Base-by-base conservation (phyloP, 2,797 vertebrate species). In the Diplodus sargus region DNA sequence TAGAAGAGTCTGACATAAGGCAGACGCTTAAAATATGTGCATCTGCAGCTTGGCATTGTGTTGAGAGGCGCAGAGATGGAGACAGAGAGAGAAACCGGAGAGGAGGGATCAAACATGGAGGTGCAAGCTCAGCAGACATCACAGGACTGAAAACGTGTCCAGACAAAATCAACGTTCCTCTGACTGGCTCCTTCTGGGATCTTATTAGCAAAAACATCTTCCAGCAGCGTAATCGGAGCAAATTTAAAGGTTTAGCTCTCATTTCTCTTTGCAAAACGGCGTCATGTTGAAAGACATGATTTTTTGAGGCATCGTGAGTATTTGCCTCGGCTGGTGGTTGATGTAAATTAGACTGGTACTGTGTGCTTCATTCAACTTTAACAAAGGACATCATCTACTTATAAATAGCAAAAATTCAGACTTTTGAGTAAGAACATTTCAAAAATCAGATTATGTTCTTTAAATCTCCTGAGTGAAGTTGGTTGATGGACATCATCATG, bases 11-110 rank as follows among this genome's bases (percentile, higher is more conserved):
- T 70, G 76, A 78, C 63, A 77, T 0, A 43, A 84, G 69, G 60
- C 69, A 66, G 76, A 75, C 2, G 6, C 65, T 63, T 58, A 63
- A 51, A 86, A 73, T 63, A 5, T 10, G 43, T 23, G 42, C 79
- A 76, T 82, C 84, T 86, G 85, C 82, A 89, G 84, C 77, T 79
- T 84, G 69, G 73, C 70, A n/a, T 69, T 48, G 69, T 75, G 71
- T 57, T 45, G 66, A 75, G 71, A 52, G 18, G 20, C 60, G 64
- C 45, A 52, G 2, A 9, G 34, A 43, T 23, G 16, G 39, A 34
- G 49, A 58, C 4, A 22, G 45, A 9, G 15, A 28, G 30, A 4
- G 20, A 3, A n/a, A 12, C n/a, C 7, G 17, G 20, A 9, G 25
- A n/a, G 54, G 20, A 43, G 28, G 39, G 76, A 62, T 64, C 54